Evolutionary conservation across 2,888 invertebrate genomes (phyloP).

Genomic region (Brassicogethes aeneus): DNA sequence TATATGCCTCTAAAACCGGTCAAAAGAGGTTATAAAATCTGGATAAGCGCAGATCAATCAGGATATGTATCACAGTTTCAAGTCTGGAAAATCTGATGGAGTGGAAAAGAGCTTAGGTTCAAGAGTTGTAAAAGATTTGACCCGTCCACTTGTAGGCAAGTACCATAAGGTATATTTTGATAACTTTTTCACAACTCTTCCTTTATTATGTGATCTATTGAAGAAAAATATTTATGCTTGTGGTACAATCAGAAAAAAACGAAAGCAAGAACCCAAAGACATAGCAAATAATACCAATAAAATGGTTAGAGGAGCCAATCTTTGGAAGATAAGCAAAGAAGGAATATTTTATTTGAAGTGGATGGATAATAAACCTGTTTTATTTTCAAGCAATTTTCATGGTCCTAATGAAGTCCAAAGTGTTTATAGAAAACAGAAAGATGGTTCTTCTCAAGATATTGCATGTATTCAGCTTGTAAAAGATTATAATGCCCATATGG

Average conservation of each 20-base stretch:
- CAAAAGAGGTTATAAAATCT: not conserved
- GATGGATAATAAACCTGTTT: conserved; percentile 8
- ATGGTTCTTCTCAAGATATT: conserved; percentile 8
- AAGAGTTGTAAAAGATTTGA: conserved; percentile 11
- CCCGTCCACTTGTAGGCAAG: conserved; percentile 16
- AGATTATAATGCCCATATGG: conserved; percentile 6
- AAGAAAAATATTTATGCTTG: conserved; percentile 17
- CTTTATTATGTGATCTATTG: conserved; percentile 14
- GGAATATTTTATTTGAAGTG: conserved; percentile 7
- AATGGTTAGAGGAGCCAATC: conserved; percentile 19
- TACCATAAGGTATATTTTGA: conserved; percentile 14
- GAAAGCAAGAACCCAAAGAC: conserved; percentile 19
- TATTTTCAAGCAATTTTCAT: not conserved
- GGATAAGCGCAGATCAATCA: conserved; percentile 8
- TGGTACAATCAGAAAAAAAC: conserved; percentile 18
- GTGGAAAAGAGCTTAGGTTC: conserved; percentile 21
- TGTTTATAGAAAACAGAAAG: conserved; percentile 7
- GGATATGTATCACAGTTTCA: conserved; percentile 25
- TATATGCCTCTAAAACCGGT: not conserved
- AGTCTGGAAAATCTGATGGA: conserved; percentile 27
- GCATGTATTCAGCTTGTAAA: conserved; percentile 6
- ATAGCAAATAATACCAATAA: too few relatives aligned
- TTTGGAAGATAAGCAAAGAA: conserved; percentile 14
- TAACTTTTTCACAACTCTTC: conserved; percentile 3
- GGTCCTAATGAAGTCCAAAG: not conserved